Base-by-base conservation (phyloP, 2,113 vertebrate species). In the Alligator mississippiensis region DNA sequence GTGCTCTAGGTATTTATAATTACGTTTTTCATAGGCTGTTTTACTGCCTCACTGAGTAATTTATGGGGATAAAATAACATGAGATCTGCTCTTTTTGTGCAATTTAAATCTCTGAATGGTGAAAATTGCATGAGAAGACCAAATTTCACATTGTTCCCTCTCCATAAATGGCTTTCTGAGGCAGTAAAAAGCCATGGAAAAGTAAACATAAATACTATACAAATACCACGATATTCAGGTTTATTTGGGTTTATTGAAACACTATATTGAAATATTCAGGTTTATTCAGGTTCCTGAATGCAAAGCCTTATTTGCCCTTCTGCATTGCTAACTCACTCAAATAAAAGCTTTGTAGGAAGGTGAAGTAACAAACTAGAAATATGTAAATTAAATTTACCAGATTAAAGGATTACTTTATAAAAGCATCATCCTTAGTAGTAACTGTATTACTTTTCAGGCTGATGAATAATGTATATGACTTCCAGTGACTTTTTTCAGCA, bases 31-130 rank as follows among this genome's bases (percentile, higher is more conserved):
- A 87, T 85, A 76, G 85, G n/a, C n/a, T 28, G 64, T 96, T 95
- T 97, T 94, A 95, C 92, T 93, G 85, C 85, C 82, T 97, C 34
- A 79, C 82, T 85, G 87, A 77, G 85, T 88, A 94, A 96, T 95
- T 96, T 96, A 97, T 90, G 80, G 89, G 55, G 90, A 96, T 83
- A 88, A 90, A 92, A 86, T 9, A 86, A 90, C 89, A 80, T 0
- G 1, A 66, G 75, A 92, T 85, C 62, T 93, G 72, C 76, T 93
- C 82, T 93, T 94, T 34, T 66, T 62, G 72, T 76, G 93, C 85
- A 38, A 94, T 80, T 97, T 84, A 90, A 89, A 90, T 80, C 82
- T 93, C 55, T 72, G 24, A 76, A 72, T 88, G 84, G 87, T 84
- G 89, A 93, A 95, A 94, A 92, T 94, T 22, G 2, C 55, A 77